phyloP scores from a whole-genome alignment of 2,797 vertebrate species.

The Hephaestus fuliginosus region DNA sequence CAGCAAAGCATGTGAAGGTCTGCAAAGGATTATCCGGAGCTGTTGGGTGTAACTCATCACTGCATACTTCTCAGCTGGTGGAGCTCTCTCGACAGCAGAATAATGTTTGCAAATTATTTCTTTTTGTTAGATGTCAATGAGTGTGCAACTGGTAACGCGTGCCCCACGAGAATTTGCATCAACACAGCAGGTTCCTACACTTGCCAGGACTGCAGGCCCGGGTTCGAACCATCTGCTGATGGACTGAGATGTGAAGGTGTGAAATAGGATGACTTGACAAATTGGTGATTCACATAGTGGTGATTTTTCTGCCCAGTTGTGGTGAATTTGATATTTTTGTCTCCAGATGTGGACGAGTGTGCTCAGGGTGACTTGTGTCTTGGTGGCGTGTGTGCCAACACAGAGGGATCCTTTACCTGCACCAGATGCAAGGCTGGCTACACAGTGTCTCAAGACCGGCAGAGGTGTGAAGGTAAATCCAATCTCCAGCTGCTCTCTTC shows the following conservation, averaged over 20 bases:
- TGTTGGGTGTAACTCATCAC: constrained; percentile 64
- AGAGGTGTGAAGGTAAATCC: constrained; percentile 83
- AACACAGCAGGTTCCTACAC: constrained; percentile 89
- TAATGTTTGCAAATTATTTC: constrained; percentile 69
- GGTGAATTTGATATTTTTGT: constrained; percentile 23
- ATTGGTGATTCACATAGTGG: background rate
- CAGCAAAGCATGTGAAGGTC: constrained; percentile 90
- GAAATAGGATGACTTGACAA: constrained; percentile 38
- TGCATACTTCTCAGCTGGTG: constrained; percentile 29
- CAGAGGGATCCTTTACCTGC: constrained; percentile 90
- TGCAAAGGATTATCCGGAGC: constrained; percentile 69
- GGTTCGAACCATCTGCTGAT: constrained; percentile 86
- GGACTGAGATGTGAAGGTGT: constrained; percentile 90
- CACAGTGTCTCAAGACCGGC: constrained; percentile 73
- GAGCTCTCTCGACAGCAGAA: constrained; percentile 35
- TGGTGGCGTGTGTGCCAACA: constrained; percentile 88
- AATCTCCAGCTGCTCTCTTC: constrained; percentile 32
- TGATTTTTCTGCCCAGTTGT: constrained; percentile 17
- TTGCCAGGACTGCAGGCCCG: constrained; percentile 85
- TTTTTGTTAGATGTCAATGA: constrained; percentile 82
- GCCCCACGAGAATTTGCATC: constrained; percentile 87
- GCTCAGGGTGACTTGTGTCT: constrained; percentile 77
- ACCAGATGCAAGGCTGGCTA: constrained; percentile 88
- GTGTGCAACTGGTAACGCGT: constrained; percentile 78
- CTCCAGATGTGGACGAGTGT: constrained; percentile 85